These are phyloP conservation scores for Gambelia wislizenii DNA, from an alignment of 2,797 vertebrate species.

Conservation along the genomic window DNA sequence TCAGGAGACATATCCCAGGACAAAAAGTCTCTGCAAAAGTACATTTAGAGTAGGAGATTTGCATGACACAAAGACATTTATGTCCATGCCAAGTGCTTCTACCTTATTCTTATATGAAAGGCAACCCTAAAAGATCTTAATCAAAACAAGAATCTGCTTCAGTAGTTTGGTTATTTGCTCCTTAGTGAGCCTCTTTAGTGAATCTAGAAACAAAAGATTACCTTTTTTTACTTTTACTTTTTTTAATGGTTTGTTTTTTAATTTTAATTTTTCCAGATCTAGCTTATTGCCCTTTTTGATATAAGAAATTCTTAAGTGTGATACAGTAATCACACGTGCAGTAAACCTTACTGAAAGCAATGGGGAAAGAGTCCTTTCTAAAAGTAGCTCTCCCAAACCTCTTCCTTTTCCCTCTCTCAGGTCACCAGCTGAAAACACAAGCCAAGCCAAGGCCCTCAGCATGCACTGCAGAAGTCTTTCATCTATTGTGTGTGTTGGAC, in stretches of 20 bases:
- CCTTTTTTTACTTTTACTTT: background rate
- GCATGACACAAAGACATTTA: background rate
- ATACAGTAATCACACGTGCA: background rate
- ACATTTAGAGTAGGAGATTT: background rate
- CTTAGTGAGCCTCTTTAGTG: background rate
- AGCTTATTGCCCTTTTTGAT: slow-evolving; percentile 11
- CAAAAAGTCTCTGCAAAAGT: too few relatives aligned
- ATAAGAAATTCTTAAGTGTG: background rate
- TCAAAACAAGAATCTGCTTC: background rate
- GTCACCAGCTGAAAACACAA: slow-evolving; percentile 50
- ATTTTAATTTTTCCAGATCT: background rate
- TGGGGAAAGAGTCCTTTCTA: slow-evolving; percentile 32
- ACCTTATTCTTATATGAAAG: background rate
- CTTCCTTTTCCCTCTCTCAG: slow-evolving; percentile 19
- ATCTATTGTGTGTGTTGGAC: slow-evolving; percentile 31
- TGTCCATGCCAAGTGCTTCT: background rate
- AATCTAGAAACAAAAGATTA: background rate
- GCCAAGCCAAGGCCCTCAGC: slow-evolving; percentile 10
- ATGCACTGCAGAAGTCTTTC: slow-evolving; percentile 49
- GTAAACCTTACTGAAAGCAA: slow-evolving; percentile 8
- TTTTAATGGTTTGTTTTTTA: background rate
- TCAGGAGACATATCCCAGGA: too few relatives aligned
- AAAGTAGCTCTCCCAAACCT: slow-evolving; percentile 6
- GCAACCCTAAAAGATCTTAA: background rate
- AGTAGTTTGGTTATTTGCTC: background rate